Evolutionary conservation across 2,113 vertebrate species (phyloP).

Genomic region (Clarias gariepinus): DNA sequence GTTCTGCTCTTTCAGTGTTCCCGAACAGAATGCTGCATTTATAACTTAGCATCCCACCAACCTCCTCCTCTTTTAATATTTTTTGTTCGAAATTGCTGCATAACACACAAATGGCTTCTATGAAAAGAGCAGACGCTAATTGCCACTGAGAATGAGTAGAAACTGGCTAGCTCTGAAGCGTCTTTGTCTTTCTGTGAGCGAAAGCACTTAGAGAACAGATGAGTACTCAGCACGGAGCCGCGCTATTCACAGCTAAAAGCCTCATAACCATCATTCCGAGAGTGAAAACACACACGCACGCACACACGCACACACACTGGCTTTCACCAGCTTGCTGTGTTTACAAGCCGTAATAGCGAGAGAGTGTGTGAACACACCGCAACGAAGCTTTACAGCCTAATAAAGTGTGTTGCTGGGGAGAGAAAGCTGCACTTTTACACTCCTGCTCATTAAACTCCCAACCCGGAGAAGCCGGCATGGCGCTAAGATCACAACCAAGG

Average conservation of each 20-base stretch:
- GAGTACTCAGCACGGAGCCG: slow-evolving; percentile 21
- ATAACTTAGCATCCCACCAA: background rate
- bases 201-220: slow-evolving; percentile 49
- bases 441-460: slow-evolving; percentile 42
- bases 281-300: slow-evolving; percentile 27
- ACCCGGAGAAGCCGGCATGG: slow-evolving; percentile 26
- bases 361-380: slow-evolving; percentile 41
- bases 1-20: background rate
- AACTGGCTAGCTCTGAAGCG: slow-evolving; percentile 26
- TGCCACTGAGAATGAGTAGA: slow-evolving; percentile 28
- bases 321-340: slow-evolving; percentile 41
- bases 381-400: slow-evolving; percentile 42
- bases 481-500: slow-evolving; percentile 7
- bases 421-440: slow-evolving; percentile 32
- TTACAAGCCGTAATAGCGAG: slow-evolving; percentile 51
- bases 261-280: slow-evolving; percentile 36
- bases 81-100: slow-evolving; percentile 3
- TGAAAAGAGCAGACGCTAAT: slow-evolving; percentile 37
- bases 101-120: slow-evolving; percentile 7
- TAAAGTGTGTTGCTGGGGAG: slow-evolving; percentile 42
- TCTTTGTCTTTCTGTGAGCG: slow-evolving; percentile 36
- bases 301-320: slow-evolving; percentile 2
- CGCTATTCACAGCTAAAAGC: slow-evolving; percentile 32
- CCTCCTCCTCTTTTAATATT: slow-evolving; percentile 20
- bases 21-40: background rate